Percentiles rank a stretch among this genome's conserved stretches.
phyloP scores from a whole-genome alignment of 1,140 invertebrate species.

The Hycleus phaleratus region DNA sequence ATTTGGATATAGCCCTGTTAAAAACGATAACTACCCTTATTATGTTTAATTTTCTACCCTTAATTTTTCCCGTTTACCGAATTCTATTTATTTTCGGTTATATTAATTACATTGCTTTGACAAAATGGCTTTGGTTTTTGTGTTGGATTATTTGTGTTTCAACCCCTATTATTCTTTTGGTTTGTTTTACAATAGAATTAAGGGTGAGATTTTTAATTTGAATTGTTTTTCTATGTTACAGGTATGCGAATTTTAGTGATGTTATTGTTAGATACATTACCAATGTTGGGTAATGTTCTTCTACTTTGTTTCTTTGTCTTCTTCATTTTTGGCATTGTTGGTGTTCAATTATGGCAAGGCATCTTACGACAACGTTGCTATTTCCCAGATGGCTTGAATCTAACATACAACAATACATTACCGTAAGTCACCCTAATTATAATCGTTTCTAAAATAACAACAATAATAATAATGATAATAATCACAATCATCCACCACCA shows the following conservation, averaged over 20 bases:
- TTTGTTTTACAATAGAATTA: too few species aligned
- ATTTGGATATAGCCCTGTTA: too few species aligned
- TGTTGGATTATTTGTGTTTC: too few species aligned
- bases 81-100: too few species aligned
- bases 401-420: conserved; percentile 2
- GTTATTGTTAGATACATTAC: conserved; percentile 96
- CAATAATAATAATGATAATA: background rate
- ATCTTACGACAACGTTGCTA: conserved; percentile 91
- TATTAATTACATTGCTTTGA: too few species aligned
- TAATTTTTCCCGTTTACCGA: too few species aligned
- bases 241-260: conserved; percentile 98
- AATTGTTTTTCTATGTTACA: conserved; percentile 43
- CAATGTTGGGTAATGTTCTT: conserved; percentile 98
- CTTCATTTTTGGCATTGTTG: conserved; percentile 99
- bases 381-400: conserved; percentile 46
- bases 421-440: conserved; percentile 1
- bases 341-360: conserved; percentile 98
- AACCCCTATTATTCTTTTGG: too few species aligned
- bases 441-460: background rate
- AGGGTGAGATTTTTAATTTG: background rate
- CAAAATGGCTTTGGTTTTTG: too few species aligned
- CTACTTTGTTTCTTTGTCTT: conserved; percentile 99
- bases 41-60: too few species aligned
- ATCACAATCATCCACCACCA: too few species aligned
- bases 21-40: too few species aligned